Base-by-base conservation (phyloP, 2,888 invertebrate species). In the Cerceris rybyensis region DNA sequence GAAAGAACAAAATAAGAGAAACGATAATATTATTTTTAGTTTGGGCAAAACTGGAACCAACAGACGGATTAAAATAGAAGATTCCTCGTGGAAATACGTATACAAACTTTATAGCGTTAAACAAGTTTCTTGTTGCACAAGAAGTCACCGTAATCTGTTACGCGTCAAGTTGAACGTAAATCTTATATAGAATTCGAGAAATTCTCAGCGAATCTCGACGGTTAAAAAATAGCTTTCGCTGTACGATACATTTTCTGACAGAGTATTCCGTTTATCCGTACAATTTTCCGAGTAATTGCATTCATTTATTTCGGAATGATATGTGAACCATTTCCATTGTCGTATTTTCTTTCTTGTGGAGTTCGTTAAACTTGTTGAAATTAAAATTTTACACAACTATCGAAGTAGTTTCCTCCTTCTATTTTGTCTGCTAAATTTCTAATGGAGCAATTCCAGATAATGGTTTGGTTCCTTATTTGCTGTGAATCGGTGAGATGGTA, bases 381-480 rank as follows among this genome's bases (percentile, higher is more conserved):
- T 28, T 28, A 46, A 13, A 46, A 46, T 8, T 11, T 4, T 5
- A 11, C 14, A 14, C n/a, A 14, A 52, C 14, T n/a, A 13, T 14
- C 52, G 14, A n/a, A 52, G 11, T 7, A 14, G 52, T 7, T 52
- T 46, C 43, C 43, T 43, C 39, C 49, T 16, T 52, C 6, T 11
- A 52, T 11, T 74, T 74, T 41, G 54, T 65, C 54, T 46, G 28
- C 16, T 74, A 70, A 64, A 70, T 74, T 70, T 54, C 52, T 65
- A 70, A 74, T 59, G 64, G 61, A 54, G 54, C 42, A 70, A 70
- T 70, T 70, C 11, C 58, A 60, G 64, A 59, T 70, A 70, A 65
- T 64, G 52, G 58, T 54, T 59, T n/a, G 69, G 42, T 58, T 11
- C 52, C 63, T 16, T 43, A 42, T 69, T 63, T 63, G 43, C 58